These are phyloP conservation scores for Cephus sareptanus DNA, from an alignment of 2,888 invertebrate genomes.

Conservation along the genomic window DNA sequence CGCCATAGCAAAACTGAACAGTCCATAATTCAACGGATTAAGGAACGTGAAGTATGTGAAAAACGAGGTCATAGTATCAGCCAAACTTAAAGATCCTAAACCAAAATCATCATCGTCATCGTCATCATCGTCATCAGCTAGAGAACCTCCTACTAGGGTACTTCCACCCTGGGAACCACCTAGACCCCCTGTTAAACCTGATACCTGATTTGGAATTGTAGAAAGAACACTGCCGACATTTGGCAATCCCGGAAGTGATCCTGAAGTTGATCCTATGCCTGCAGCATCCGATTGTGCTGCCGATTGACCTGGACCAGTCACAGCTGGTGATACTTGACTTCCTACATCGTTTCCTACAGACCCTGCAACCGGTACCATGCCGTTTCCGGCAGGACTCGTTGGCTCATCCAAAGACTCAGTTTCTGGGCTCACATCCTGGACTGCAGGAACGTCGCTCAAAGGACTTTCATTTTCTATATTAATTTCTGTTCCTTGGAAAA, in stretches of 20 bases:
- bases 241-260: slow-evolving; percentile 6
- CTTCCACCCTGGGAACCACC: slow-evolving; percentile 1
- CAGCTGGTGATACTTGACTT: background rate
- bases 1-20: slow-evolving; percentile 72
- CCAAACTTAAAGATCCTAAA: slow-evolving; percentile 60
- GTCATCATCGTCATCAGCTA: slow-evolving; percentile 64
- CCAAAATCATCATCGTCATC: slow-evolving; percentile 67
- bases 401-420: background rate
- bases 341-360: slow-evolving; percentile 1
- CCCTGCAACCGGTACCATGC: background rate
- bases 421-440: slow-evolving; percentile 9
- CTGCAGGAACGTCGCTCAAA: background rate
- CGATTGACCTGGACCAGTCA: background rate
- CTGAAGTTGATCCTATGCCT: slow-evolving; percentile 8
- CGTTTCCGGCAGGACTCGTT: background rate
- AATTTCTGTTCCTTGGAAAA: slow-evolving; percentile 52
- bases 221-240: slow-evolving; percentile 14
- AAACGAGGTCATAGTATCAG: slow-evolving; percentile 68
- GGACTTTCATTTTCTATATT: slow-evolving; percentile 31
- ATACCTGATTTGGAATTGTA: slow-evolving; percentile 2
- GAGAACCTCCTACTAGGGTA: slow-evolving; percentile 7
- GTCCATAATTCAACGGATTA: slow-evolving; percentile 72
- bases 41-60: slow-evolving; percentile 70
- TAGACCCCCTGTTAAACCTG: slow-evolving; percentile 1
- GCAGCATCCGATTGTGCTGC: background rate